Evolutionary conservation across 2,797 vertebrate genomes (phyloP).

Genomic region (Podarcis lilfordi): DNA sequence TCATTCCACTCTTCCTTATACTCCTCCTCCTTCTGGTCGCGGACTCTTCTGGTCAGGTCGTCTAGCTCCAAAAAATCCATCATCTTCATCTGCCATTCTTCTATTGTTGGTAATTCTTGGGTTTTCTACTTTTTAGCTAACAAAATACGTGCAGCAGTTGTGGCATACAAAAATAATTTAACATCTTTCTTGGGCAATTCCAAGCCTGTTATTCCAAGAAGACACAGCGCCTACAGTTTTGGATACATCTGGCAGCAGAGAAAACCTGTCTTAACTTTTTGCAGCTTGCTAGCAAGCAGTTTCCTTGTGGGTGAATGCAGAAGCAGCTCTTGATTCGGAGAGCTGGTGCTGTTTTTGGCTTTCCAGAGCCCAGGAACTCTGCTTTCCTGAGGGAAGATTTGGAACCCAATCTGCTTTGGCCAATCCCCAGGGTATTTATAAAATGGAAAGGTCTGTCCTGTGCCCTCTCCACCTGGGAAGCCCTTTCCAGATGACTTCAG

Average conservation of each 20-base stretch:
- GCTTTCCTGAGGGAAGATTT: too few species aligned
- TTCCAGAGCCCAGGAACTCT: background rate
- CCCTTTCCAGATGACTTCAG: background rate
- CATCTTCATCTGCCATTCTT: too few species aligned
- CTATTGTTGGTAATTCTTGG: too few species aligned
- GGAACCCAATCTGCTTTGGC: background rate
- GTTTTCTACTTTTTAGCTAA: too few species aligned
- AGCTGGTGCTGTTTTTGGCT: background rate
- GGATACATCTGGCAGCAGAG: background rate
- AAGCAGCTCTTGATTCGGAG: background rate
- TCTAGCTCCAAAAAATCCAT: too few species aligned
- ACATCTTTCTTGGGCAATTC: too few species aligned
- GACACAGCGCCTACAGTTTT: background rate
- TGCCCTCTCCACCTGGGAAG: background rate
- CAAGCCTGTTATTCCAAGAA: too few species aligned
- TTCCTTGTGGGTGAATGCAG: background rate
- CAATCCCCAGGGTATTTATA: background rate
- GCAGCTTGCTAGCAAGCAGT: background rate
- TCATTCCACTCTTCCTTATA: too few species aligned
- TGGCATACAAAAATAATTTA: too few species aligned
- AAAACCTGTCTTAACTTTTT: background rate
- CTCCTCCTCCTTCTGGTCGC: too few species aligned
- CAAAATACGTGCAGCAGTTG: too few species aligned
- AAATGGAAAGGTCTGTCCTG: background rate
- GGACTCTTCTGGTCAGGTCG: too few species aligned